Conservation (phyloP, 2,888 invertebrate species). For the Plagodis dolabraria region DNA sequence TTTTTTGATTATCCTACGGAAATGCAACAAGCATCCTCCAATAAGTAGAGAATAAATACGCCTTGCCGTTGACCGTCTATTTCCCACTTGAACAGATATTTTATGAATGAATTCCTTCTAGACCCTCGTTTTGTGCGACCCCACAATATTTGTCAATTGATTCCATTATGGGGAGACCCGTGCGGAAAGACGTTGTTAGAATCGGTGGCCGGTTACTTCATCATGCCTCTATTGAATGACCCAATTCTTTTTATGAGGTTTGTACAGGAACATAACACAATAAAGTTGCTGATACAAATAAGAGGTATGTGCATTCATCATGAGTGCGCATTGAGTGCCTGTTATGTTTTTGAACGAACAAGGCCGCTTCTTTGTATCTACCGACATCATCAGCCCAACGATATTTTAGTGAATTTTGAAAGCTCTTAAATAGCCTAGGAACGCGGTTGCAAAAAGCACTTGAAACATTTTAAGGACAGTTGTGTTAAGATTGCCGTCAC, state of each 20-base stretch:
- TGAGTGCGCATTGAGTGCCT: no score
- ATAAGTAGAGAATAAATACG: constrained; percentile 16
- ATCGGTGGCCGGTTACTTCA: constrained; percentile 42
- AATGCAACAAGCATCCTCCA: constrained; percentile 12
- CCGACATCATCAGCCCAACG: no score
- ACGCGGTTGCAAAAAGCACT: no score
- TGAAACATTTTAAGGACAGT: no score
- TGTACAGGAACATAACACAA: constrained; percentile 15
- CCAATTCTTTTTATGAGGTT: constrained; percentile 32
- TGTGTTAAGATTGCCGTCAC: no score
- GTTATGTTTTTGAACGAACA: no score
- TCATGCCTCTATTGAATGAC: constrained; percentile 40
- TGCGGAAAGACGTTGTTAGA: constrained; percentile 51
- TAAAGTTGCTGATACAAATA: constrained; percentile 2
- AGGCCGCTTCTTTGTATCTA: no score
- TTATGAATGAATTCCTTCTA: constrained; percentile 39
- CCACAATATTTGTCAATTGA: constrained; percentile 48
- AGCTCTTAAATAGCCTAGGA: no score
- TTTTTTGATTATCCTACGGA: neutral
- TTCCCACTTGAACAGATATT: constrained; percentile 33
- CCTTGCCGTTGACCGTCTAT: constrained; percentile 21
- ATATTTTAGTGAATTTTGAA: no score
- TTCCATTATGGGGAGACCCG: constrained; percentile 45
- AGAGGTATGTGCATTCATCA: no score
- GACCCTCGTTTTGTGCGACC: constrained; percentile 36